Percentiles rank a stretch among this genome's conserved stretches.
Conservation (phyloP, 2,113 vertebrate genomes). For the Peromyscus maniculatus region DNA sequence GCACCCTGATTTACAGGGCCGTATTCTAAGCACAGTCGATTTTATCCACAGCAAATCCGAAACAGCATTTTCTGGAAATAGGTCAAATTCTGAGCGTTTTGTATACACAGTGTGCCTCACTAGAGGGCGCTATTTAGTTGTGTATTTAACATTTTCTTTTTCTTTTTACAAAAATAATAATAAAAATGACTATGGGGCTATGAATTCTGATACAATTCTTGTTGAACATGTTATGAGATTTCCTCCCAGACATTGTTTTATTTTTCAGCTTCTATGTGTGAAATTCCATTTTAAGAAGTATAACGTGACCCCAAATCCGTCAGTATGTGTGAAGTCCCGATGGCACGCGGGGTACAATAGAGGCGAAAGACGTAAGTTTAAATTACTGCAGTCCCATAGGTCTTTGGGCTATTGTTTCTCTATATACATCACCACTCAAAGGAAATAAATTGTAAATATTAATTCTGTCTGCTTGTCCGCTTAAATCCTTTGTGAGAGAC, state of each 20-base stretch:
- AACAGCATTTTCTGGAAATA: neutral
- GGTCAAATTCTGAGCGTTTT: neutral
- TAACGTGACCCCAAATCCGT: slow-evolving; percentile 83
- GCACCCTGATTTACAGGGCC: neutral
- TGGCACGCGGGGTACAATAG: slow-evolving; percentile 10
- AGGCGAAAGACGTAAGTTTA: slow-evolving; percentile 82
- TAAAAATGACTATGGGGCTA: slow-evolving; percentile 37
- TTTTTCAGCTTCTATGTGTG: slow-evolving; percentile 87
- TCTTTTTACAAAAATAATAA: slow-evolving; percentile 40
- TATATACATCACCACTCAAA: slow-evolving; percentile 72
- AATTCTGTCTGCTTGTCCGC: slow-evolving; percentile 74
- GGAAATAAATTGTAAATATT: slow-evolving; percentile 81
- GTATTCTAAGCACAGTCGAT: neutral
- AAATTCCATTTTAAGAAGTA: slow-evolving; percentile 86
- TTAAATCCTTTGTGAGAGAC: slow-evolving; percentile 70
- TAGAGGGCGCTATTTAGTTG: slow-evolving; percentile 87
- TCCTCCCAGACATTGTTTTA: slow-evolving; percentile 84
- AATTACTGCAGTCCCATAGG: slow-evolving; percentile 81
- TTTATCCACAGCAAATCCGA: slow-evolving; percentile 40
- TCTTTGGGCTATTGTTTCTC: slow-evolving; percentile 78
- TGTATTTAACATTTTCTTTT: slow-evolving; percentile 62
- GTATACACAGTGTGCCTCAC: slow-evolving; percentile 35
- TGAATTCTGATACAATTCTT: slow-evolving; percentile 81
- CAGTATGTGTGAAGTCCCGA: slow-evolving; percentile 80
- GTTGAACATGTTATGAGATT: slow-evolving; percentile 84